phyloP scores from a whole-genome alignment of 2,888 invertebrate genomes.

The Ochropacha duplaris region DNA sequence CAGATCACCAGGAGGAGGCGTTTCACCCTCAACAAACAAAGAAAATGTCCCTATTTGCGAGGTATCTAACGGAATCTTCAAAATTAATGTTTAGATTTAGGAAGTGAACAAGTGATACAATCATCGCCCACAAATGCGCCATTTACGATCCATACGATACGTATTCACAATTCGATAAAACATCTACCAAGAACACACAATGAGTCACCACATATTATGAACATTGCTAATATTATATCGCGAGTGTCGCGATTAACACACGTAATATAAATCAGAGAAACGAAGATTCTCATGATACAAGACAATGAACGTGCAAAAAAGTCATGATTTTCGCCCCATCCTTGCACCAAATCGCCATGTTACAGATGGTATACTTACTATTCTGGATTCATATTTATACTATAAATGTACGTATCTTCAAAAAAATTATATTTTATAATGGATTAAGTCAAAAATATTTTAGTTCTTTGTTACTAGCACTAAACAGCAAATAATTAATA shows the following conservation, averaged over 20 bases:
- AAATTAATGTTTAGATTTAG: constrained; percentile 28
- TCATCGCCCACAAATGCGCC: constrained; percentile 56
- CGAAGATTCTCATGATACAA: constrained; percentile 30
- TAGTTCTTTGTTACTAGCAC: constrained; percentile 73
- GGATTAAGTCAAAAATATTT: constrained; percentile 57
- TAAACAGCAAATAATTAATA: constrained; percentile 73
- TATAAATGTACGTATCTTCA: constrained; percentile 58
- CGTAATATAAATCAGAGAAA: constrained; percentile 9
- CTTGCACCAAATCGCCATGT: constrained; percentile 57
- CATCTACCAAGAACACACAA: constrained; percentile 63
- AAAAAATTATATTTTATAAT: constrained; percentile 50
- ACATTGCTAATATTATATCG: constrained; percentile 19
- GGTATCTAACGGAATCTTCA: constrained; percentile 3
- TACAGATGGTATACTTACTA: constrained; percentile 86
- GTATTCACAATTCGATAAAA: constrained; percentile 55
- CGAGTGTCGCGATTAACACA: not conserved
- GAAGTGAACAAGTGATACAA: constrained; percentile 45
- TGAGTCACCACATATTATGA: constrained; percentile 66
- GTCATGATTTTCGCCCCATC: constrained; percentile 61
- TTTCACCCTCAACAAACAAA: constrained; percentile 51
- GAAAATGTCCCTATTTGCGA: constrained; percentile 16
- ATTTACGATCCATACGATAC: constrained; percentile 62
- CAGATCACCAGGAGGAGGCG: constrained; percentile 48
- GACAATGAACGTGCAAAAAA: constrained; percentile 72
- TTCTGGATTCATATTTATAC: constrained; percentile 90